Evolutionary conservation across 1,140 invertebrate species (phyloP), one percentile per base, ranked within the genome.

Genomic region (Calephelis nemesis): DNA sequence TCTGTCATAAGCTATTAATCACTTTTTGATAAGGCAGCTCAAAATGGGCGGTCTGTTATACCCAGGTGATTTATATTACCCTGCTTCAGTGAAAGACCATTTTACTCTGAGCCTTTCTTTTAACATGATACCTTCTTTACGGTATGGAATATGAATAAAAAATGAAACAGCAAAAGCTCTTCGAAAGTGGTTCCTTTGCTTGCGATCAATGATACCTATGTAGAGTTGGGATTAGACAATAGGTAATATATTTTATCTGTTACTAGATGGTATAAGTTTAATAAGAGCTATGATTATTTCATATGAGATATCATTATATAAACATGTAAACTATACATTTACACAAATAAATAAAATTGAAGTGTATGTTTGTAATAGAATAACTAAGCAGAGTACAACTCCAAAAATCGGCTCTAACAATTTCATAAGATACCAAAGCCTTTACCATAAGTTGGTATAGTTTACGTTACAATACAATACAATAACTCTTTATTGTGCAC

Each of bases 1-100:
- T 30, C 80, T 83, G 77, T 84, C 86, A 81, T 76, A 80, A 76
- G 76, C 87, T 86, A 90, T 90, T 84, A 88, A 87, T 90, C 87
- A 90, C 88, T 82, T 74, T 87, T 88, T 80, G 85, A 90, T 90
- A 90, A 88, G 76, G 70, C 74, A 75, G 77, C 71, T 85, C 81
- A 74, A 74, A 84, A 85, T 84, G 83, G 85, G 85, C 82, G 82
- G 82, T 83, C 85, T 79, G 78, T 81, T 83, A 76, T 78, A 81
- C 63, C 72, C 78, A 79, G 78, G 81, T 88, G 81, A 88, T 88
- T 88, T 88, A 84, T 87, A 83, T 83, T 73, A 81, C 81, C 79
- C 78, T 74, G 70, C 70, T 74, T 75, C 65, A 60, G 58, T 60
- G 58, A 60, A 79, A 74, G 68, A 70, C 82, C 82, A 79, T 42